Evolutionary conservation across 2,113 vertebrate species (phyloP), one percentile per base, ranked within the genome.

Genomic region (Vulpes ferrilata): DNA sequence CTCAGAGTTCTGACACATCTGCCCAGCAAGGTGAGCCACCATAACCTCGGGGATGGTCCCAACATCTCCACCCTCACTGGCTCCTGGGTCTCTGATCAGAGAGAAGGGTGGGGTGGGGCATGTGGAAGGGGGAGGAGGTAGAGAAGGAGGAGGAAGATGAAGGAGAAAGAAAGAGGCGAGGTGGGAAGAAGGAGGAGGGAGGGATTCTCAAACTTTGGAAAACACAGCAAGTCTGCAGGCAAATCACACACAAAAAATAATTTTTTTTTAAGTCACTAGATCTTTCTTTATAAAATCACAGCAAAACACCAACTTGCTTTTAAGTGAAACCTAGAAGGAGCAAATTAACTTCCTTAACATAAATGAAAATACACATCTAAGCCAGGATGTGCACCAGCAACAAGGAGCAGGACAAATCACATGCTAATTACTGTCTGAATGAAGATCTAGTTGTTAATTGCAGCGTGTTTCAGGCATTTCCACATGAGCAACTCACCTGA

Each of bases 401-500:
- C 48, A 59, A 84, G 87, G 64, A 80, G 19, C n/a, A n/a, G 84
- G 98, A 94, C 93, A 95, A 94, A 94, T 90, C 85, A 90, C 88
- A 95, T 65, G 11, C 1, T 96, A 97, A 98, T 97, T 97, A 97
- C 96, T 93, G 95, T 90, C 85, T 88, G 92, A 97, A 97, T 60
- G 88, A 98, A 93, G 96, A 97, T 67, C 95, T 78, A 12, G 53
- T 80, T 92, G 96, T 95, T 98, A 98, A 98, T 87, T 97, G 92
- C 97, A 87, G 96, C 55, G 64, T 69, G 93, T 97, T 97, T 83
- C 97, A 90, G 92, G 92, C 96, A 91, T 96, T 96, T 97, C 85
- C 91, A 71, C 88, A 73, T 1, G 87, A 98, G 95, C 97, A 76
- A 89, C 97, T 97, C 83, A 98, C 98, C 98, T 98, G 97, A 98